Evolutionary conservation across 2,113 vertebrate genomes (phyloP).

Genomic region (Pseudorhombus dupliciocellatus): DNA sequence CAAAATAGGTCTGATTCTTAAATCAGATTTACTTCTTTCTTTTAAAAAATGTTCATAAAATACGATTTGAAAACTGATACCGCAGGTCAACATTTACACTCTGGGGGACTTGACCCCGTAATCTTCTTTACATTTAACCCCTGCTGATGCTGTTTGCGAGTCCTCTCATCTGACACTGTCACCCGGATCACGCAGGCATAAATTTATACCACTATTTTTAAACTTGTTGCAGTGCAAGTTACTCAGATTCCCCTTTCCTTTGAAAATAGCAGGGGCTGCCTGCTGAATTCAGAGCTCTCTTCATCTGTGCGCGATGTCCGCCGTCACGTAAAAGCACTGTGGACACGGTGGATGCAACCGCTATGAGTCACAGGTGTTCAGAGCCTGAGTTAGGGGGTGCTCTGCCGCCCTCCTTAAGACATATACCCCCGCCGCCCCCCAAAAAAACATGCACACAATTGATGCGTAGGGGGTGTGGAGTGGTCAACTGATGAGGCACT

Average conservation of each 20-base stretch:
- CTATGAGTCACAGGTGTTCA: conserved; percentile 62
- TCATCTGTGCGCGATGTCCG: background rate
- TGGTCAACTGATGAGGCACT: conserved; percentile 77
- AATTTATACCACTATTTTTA: conserved; percentile 65
- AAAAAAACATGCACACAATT: conserved; percentile 51
- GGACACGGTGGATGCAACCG: conserved; percentile 7
- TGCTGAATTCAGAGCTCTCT: too few relatives aligned
- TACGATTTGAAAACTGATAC: background rate
- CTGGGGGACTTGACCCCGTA: conserved; percentile 19
- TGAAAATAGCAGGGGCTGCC: conserved; percentile 12
- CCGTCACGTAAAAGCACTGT: background rate
- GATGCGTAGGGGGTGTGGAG: conserved; percentile 77
- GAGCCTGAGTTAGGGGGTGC: conserved; percentile 13
- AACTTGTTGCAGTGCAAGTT: conserved; percentile 57
- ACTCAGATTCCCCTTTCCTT: conserved; percentile 33
- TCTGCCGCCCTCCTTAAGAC: conserved; percentile 45
- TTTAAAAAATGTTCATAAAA: background rate
- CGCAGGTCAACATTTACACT: background rate
- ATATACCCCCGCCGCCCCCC: background rate
- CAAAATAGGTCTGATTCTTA: background rate
- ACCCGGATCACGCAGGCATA: conserved; percentile 26
- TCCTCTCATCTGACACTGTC: conserved; percentile 10
- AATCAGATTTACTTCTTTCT: too few relatives aligned
- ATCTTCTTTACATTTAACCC: conserved; percentile 48
- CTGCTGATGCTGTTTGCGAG: conserved; percentile 24